phyloP scores from a whole-genome alignment of 2,888 invertebrate genomes.

The Petrolisthes manimaculis region DNA sequence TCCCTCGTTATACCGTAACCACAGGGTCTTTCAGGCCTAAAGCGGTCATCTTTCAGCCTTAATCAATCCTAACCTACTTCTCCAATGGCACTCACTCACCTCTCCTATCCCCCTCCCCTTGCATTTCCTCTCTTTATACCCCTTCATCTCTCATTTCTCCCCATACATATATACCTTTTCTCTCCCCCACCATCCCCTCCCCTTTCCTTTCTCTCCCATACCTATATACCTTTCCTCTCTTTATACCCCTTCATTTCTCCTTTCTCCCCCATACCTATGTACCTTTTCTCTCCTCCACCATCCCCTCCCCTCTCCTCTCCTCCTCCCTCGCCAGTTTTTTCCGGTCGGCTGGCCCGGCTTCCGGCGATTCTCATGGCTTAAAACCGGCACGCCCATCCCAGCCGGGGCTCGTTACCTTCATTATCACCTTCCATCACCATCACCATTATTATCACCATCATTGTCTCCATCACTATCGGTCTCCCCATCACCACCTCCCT shows the following conservation, averaged over 20 bases:
- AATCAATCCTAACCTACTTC: neutral
- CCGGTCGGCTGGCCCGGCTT: conserved; percentile 32
- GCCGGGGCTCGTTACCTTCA: conserved; percentile 40
- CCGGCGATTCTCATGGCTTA: conserved; percentile 36
- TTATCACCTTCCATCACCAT: conserved; percentile 40
- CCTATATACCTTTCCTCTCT: conserved; percentile 1
- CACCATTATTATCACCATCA: conserved; percentile 38
- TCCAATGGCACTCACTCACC: neutral
- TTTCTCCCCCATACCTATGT: neutral
- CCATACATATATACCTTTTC: neutral
- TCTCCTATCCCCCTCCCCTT: neutral
- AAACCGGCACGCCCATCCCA: conserved; percentile 29
- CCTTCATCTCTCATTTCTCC: neutral
- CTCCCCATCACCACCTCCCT: conserved; percentile 29
- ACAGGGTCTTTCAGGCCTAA: neutral
- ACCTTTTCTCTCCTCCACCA: neutral
- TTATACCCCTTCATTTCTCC: neutral
- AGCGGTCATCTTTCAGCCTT: neutral
- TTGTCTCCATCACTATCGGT: conserved; percentile 26
- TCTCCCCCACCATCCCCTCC: neutral
- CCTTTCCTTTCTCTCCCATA: conserved; percentile 2
- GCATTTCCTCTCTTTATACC: neutral
- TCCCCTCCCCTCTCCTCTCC: neutral
- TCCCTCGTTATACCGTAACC: neutral
- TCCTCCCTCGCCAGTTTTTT: conserved; percentile 14